Evolutionary conservation across 2,888 invertebrate genomes (phyloP).

Genomic region (Thymelicus acteon): DNA sequence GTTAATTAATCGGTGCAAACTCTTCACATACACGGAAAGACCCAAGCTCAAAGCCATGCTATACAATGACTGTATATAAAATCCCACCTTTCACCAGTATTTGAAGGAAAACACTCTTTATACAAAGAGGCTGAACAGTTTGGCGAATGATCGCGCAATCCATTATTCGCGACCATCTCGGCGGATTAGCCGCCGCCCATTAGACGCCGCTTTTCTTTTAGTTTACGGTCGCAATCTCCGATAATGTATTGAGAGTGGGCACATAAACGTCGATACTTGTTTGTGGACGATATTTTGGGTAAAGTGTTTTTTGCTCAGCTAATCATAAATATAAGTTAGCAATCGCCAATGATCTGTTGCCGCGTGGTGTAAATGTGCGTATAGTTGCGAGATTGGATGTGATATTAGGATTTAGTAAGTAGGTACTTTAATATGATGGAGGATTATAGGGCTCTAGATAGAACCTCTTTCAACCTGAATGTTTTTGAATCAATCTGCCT

Average conservation of each 20-base stretch:
- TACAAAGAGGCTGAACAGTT: not conserved
- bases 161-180: constrained; percentile 71
- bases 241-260: constrained; percentile 69
- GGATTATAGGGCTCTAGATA: too few species aligned
- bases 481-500: too few species aligned
- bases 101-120: not conserved
- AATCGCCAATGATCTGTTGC: not conserved
- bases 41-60: too few species aligned
- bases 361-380: not conserved
- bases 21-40: too few species aligned
- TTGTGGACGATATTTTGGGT: constrained; percentile 14
- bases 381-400: too few species aligned
- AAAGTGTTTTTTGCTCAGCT: constrained; percentile 9
- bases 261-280: constrained; percentile 25
- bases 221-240: constrained; percentile 72
- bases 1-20: too few species aligned
- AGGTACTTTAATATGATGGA: too few species aligned
- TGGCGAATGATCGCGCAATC: constrained; percentile 43
- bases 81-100: not conserved
- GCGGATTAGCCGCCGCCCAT: constrained; percentile 68
- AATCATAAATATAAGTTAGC: constrained; percentile 6
- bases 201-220: constrained; percentile 75
- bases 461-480: too few species aligned
- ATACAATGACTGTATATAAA: too few species aligned
- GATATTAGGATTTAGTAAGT: too few species aligned